Conservation (phyloP, 2,888 invertebrate species). For the Pilophorus perplexus region DNA sequence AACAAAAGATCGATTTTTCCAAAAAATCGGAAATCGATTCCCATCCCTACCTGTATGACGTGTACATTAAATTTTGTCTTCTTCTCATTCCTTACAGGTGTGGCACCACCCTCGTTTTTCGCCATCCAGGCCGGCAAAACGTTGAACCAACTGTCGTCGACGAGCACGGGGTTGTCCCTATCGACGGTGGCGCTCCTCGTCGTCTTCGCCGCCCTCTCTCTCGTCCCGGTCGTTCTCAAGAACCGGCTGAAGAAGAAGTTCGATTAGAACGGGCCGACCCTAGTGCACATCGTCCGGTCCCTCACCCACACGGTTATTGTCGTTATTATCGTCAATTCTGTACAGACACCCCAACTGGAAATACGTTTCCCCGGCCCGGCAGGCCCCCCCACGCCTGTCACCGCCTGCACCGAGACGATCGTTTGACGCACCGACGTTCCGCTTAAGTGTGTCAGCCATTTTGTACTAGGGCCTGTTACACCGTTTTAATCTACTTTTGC, state of each 20-base stretch:
- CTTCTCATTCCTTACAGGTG: too few relatives aligned
- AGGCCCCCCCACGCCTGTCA: background rate
- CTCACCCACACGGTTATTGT: conserved; percentile 42
- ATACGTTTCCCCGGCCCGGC: background rate
- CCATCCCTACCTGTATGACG: too few relatives aligned
- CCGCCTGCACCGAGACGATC: conserved; percentile 33
- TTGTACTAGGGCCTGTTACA: conserved; percentile 36
- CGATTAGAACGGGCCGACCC: conserved; percentile 56
- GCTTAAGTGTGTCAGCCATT: conserved; percentile 27
- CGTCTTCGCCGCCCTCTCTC: conserved; percentile 75
- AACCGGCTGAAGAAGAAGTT: conserved; percentile 74
- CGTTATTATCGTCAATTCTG: conserved; percentile 42
- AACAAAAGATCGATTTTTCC: too few relatives aligned
- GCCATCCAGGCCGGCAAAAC: conserved; percentile 98
- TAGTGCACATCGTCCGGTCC: conserved; percentile 38
- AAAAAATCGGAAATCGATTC: too few relatives aligned
- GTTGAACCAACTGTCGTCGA: conserved; percentile 85
- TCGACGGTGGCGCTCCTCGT: conserved; percentile 76
- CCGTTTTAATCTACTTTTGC: conserved; percentile 34
- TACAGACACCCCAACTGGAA: conserved; percentile 8
- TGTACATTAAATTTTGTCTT: too few relatives aligned
- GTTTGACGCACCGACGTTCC: conserved; percentile 21
- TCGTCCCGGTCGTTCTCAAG: conserved; percentile 85
- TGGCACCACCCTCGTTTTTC: conserved; percentile 94
- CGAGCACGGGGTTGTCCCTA: conserved; percentile 84